Percentiles rank a stretch among this genome's conserved stretches.
phyloP scores from a whole-genome alignment of 2,113 vertebrate species.

The Phrynosoma blainvillii region DNA sequence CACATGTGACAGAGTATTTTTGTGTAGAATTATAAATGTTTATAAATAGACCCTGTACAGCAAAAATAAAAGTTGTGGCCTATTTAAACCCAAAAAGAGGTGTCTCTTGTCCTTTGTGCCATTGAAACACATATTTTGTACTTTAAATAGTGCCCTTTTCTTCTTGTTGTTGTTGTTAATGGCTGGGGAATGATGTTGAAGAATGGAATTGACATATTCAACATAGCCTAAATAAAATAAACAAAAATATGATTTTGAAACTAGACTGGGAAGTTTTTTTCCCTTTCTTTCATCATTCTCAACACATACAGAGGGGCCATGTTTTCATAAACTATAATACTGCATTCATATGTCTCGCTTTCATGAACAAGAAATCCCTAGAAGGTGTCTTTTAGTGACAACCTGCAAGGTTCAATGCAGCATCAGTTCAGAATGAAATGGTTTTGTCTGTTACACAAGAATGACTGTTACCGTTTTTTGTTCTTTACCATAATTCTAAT shows the following conservation, averaged over 20 bases:
- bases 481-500: constrained; percentile 11
- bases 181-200: neutral
- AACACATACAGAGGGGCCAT: neutral
- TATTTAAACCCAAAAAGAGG: too few species aligned
- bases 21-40: too few species aligned
- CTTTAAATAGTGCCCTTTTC: neutral
- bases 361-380: neutral
- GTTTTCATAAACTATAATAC: neutral
- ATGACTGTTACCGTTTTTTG: neutral
- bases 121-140: neutral
- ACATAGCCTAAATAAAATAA: neutral
- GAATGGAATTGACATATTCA: neutral
- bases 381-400: neutral
- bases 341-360: neutral
- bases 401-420: neutral
- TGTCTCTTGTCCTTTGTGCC: too few species aligned
- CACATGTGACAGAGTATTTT: too few species aligned
- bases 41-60: too few species aligned
- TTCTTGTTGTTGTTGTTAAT: too few species aligned
- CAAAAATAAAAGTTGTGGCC: too few species aligned
- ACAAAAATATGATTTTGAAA: neutral
- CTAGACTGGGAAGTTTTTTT: neutral
- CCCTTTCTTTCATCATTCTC: neutral
- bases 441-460: neutral
- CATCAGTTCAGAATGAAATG: neutral